A percentile compares a stretch with the other conserved stretches of the same genome.
phyloP scores from a whole-genome alignment of 2,797 vertebrate genomes.

The Acestrorhynchus altus region DNA sequence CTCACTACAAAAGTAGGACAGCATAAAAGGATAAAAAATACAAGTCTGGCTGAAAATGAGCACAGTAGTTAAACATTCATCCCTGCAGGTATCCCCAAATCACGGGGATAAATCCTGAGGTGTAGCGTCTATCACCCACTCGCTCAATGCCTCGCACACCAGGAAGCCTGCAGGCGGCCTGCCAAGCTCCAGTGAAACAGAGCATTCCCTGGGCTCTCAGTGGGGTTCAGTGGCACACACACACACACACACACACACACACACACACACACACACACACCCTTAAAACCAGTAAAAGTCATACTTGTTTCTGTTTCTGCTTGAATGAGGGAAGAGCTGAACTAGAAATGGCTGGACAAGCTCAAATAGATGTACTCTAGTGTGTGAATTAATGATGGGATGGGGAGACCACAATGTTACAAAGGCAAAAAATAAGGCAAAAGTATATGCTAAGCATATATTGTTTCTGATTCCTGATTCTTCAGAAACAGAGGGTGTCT shows the following conservation, averaged over 20 bases:
- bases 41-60: constrained; percentile 40
- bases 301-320: constrained; percentile 33
- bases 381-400: background rate
- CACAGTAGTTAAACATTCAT: constrained; percentile 32
- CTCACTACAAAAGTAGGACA: constrained; percentile 40
- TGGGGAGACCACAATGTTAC: background rate
- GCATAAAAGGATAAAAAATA: constrained; percentile 35
- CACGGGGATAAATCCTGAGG: constrained; percentile 38
- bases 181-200: constrained; percentile 34
- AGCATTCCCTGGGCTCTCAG: constrained; percentile 32
- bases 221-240: constrained; percentile 28
- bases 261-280: background rate
- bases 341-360: background rate
- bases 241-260: too few relatives aligned
- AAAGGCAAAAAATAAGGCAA: too few relatives aligned
- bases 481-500: too few relatives aligned
- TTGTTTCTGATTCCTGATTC: too few relatives aligned
- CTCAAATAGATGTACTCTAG: background rate
- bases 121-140: constrained; percentile 34
- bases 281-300: constrained; percentile 31
- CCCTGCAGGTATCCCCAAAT: constrained; percentile 30
- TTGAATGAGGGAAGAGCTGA: constrained; percentile 23
- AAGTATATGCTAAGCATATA: too few relatives aligned
- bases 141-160: constrained; percentile 13
- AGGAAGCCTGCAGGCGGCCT: constrained; percentile 27